Percentiles rank a stretch among this genome's conserved stretches.
Evolutionary conservation across 1,140 invertebrate genomes (phyloP).

Genomic region (Bemisia tabaci): DNA sequence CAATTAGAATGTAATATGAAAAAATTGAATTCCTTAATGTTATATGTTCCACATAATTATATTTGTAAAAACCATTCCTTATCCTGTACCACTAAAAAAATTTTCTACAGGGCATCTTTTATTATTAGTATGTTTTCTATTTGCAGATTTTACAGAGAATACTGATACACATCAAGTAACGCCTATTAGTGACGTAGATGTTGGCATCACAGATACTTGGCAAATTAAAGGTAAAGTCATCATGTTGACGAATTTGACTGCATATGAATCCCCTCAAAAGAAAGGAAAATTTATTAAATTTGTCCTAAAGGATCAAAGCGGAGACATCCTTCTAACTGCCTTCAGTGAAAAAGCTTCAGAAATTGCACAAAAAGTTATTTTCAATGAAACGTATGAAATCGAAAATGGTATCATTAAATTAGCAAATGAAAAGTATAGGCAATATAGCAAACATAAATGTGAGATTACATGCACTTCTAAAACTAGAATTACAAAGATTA

Average conservation of each 20-base stretch:
- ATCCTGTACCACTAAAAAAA: no score
- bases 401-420: neutral
- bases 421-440: neutral
- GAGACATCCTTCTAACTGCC: neutral
- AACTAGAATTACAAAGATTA: neutral
- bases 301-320: neutral
- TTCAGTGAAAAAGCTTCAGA: neutral
- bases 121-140: no score
- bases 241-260: neutral
- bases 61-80: no score
- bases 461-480: neutral
- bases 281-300: neutral
- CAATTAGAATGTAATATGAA: no score
- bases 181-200: no score
- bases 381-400: neutral
- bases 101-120: no score
- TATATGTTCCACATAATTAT: no score
- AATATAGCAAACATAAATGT: neutral
- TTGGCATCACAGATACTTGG: no score
- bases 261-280: neutral
- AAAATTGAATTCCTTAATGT: no score
- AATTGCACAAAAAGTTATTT: neutral
- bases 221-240: neutral
- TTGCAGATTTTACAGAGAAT: no score
- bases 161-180: no score